These are phyloP conservation scores for Neomorphus geoffroyi DNA, from an alignment of 2,797 vertebrate genomes.

Conservation along the genomic window DNA sequence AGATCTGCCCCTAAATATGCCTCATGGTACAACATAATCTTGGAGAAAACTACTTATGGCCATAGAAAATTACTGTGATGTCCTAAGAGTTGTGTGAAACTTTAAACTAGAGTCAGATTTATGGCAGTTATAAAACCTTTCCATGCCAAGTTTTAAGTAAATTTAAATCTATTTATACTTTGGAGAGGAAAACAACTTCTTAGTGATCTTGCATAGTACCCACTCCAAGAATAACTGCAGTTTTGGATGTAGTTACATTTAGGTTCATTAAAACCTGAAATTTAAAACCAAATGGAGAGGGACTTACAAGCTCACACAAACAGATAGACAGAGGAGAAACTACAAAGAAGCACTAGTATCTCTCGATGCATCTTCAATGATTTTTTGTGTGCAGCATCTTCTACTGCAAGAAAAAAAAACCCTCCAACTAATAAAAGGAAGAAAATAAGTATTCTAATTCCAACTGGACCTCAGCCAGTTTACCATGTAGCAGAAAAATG, in stretches of 20 bases:
- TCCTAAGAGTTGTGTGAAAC: neutral
- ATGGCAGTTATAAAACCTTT: neutral
- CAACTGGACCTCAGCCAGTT: neutral
- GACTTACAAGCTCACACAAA: neutral
- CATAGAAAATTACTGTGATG: neutral
- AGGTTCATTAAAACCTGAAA: neutral
- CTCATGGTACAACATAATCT: neutral
- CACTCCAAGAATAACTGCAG: neutral
- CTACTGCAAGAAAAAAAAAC: neutral
- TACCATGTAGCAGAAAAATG: slow-evolving; percentile 4
- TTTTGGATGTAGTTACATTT: neutral
- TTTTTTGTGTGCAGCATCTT: neutral
- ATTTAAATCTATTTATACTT: neutral
- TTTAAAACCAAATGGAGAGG: neutral
- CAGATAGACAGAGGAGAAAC: neutral
- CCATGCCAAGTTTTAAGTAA: neutral
- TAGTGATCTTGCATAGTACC: neutral
- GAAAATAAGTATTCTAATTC: neutral
- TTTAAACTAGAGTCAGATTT: neutral
- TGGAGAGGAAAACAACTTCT: neutral
- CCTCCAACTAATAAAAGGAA: neutral
- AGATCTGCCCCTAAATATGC: neutral
- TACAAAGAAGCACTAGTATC: neutral
- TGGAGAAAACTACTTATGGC: neutral
- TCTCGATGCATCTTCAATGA: neutral